Evolutionary conservation across 2,888 invertebrate species (phyloP).

Genomic region (Dryadula phaetusa): DNA sequence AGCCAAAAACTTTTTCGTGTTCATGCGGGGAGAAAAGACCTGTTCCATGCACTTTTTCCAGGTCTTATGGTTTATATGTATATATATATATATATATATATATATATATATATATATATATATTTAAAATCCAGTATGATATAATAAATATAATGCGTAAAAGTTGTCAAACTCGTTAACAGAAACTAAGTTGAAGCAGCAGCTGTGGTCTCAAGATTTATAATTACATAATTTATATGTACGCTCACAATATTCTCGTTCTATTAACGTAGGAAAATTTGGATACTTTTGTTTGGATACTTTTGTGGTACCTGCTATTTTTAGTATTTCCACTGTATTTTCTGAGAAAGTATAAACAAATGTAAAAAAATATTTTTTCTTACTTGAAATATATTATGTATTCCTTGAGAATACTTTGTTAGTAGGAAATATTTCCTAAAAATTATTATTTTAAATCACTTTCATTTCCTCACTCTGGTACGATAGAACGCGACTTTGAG

Average conservation of each 20-base stretch:
- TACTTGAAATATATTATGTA: too few relatives aligned
- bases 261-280: constrained; percentile 12
- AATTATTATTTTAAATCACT: too few relatives aligned
- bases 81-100: not conserved
- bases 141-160: constrained; percentile 26
- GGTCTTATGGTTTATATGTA: too few relatives aligned
- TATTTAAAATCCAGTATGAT: constrained; percentile 1
- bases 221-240: constrained; percentile 21
- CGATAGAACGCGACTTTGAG: too few relatives aligned
- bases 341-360: not conserved
- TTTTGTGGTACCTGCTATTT: not conserved
- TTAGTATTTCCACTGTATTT: too few relatives aligned
- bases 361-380: too few relatives aligned
- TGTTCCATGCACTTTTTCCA: too few relatives aligned
- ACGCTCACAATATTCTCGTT: not conserved
- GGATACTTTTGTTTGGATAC: not conserved
- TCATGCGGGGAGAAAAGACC: too few relatives aligned
- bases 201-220: constrained; percentile 1
- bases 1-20: too few relatives aligned
- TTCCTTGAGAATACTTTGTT: too few relatives aligned
- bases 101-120: not conserved
- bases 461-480: too few relatives aligned
- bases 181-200: constrained; percentile 5
- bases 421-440: too few relatives aligned
- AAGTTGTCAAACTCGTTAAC: constrained; percentile 34